A percentile compares a stretch with the other conserved stretches of the same genome.
Evolutionary conservation across 2,797 vertebrate species (phyloP).

Genomic region (Paratrypauchen microcephalus): DNA sequence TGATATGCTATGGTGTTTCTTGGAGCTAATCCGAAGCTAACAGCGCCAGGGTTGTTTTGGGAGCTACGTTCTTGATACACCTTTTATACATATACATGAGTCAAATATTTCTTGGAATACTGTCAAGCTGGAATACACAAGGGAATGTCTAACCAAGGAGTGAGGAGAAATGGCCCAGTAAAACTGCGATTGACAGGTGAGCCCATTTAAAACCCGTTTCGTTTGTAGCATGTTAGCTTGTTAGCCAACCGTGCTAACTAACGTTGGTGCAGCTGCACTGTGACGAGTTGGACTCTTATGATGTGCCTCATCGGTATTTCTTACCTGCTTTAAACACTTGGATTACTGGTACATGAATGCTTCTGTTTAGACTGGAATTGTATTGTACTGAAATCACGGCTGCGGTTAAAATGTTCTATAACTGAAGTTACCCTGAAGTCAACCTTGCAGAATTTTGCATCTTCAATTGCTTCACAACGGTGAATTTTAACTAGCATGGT

Average conservation of each 20-base stretch:
- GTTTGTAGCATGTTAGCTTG: constrained; percentile 58
- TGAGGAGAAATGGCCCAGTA: constrained; percentile 93
- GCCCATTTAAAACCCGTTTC: constrained; percentile 56
- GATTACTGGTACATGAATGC: neutral
- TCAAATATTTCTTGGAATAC: constrained; percentile 40
- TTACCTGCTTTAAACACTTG: neutral
- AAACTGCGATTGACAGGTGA: constrained; percentile 98
- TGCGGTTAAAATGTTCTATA: neutral
- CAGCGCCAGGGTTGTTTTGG: constrained; percentile 58
- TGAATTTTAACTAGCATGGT: neutral
- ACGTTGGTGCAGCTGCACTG: constrained; percentile 7
- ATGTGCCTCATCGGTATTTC: neutral
- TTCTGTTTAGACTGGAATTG: neutral
- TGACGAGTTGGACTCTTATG: neutral
- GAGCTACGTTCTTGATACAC: constrained; percentile 48
- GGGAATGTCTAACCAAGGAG: constrained; percentile 95
- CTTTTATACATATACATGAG: constrained; percentile 46
- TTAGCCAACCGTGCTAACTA: constrained; percentile 46
- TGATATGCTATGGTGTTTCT: constrained; percentile 67
- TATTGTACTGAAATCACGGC: neutral
- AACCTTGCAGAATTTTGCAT: neutral
- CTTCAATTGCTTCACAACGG: neutral
- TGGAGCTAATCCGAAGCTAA: constrained; percentile 66
- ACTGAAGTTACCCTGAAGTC: neutral
- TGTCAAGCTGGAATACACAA: constrained; percentile 65